Evolutionary conservation across 1,140 invertebrate genomes (phyloP).

Genomic region (Drosophila varians): DNA sequence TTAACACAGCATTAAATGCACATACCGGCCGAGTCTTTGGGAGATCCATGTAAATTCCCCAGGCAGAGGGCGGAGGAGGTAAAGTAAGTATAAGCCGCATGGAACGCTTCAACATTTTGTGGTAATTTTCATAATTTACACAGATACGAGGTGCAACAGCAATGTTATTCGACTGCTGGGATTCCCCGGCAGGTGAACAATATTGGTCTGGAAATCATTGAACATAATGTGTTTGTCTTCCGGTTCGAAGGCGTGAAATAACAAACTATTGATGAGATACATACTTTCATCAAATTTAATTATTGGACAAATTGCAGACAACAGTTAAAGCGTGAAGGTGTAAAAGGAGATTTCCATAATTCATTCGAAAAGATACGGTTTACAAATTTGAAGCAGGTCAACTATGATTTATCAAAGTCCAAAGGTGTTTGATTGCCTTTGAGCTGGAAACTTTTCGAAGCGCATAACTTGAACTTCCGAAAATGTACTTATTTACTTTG

Average conservation of each 20-base stretch:
- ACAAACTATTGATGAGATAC: not conserved
- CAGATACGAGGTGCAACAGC: conserved; percentile 19
- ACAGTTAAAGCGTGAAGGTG: conserved; percentile 25
- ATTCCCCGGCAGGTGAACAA: conserved; percentile 30
- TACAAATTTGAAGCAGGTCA: conserved; percentile 22
- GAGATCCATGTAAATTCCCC: conserved; percentile 60
- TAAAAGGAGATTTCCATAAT: conserved; percentile 30
- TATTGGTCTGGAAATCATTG: conserved; percentile 65
- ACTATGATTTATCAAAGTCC: conserved; percentile 54
- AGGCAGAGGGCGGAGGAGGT: conserved; percentile 51
- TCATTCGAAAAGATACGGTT: conserved; percentile 18
- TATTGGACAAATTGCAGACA: conserved; percentile 19
- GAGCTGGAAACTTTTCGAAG: conserved; percentile 20
- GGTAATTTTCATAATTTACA: conserved; percentile 76
- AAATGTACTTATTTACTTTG: conserved; percentile 46
- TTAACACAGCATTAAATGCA: conserved; percentile 79
- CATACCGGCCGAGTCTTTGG: conserved; percentile 36
- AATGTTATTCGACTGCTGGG: conserved; percentile 70
- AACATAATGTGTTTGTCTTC: conserved; percentile 41
- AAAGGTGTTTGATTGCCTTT: conserved; percentile 48
- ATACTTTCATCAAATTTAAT: conserved; percentile 60
- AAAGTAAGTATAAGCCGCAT: conserved; percentile 57
- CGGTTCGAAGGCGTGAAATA: not conserved
- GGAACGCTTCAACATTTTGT: conserved; percentile 52
- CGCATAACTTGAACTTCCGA: conserved; percentile 26